Evolutionary conservation across 30 jellyfish, hydroid and myxozoan species (phyloP).

Genomic region (Rhopilema esculentum): DNA sequence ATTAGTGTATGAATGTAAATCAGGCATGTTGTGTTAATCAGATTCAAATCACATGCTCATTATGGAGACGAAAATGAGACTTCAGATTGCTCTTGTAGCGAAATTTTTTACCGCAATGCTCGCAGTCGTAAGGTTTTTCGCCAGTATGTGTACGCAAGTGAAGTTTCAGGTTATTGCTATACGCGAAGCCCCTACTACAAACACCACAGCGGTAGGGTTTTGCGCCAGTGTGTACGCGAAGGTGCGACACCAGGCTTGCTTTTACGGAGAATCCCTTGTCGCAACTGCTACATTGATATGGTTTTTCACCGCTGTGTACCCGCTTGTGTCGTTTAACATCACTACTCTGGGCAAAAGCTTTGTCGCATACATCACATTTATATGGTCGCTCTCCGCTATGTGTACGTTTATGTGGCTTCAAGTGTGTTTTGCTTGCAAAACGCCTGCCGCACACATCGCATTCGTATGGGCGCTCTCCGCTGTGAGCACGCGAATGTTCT

Average conservation of each 20-base stretch:
- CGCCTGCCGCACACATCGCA: conserved; percentile 29
- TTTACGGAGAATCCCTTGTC: conserved; percentile 12
- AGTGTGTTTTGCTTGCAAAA: background rate
- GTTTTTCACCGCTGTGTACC: conserved; percentile 21
- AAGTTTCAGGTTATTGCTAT: background rate
- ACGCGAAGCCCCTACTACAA: background rate
- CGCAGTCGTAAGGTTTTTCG: background rate
- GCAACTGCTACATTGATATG: conserved; percentile 16
- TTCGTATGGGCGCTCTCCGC: conserved; percentile 5
- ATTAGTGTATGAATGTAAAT: too few relatives aligned
- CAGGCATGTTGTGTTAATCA: too few relatives aligned
- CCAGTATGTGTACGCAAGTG: conserved; percentile 11
- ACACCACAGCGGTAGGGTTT: background rate
- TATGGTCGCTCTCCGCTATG: conserved; percentile 33
- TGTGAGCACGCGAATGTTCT: conserved; percentile 12
- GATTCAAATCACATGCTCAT: too few relatives aligned
- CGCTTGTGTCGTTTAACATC: conserved; percentile 9
- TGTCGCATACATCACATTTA: conserved; percentile 31
- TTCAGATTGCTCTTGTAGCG: background rate
- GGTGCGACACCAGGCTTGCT: conserved; percentile 11
- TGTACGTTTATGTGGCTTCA: conserved; percentile 9
- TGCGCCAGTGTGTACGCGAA: conserved; percentile 8
- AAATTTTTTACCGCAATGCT: background rate
- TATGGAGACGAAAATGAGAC: background rate
- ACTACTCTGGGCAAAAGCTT: background rate